Base-by-base conservation (phyloP, 2,797 vertebrate genomes). In the Lindbergichthys nudifrons region DNA sequence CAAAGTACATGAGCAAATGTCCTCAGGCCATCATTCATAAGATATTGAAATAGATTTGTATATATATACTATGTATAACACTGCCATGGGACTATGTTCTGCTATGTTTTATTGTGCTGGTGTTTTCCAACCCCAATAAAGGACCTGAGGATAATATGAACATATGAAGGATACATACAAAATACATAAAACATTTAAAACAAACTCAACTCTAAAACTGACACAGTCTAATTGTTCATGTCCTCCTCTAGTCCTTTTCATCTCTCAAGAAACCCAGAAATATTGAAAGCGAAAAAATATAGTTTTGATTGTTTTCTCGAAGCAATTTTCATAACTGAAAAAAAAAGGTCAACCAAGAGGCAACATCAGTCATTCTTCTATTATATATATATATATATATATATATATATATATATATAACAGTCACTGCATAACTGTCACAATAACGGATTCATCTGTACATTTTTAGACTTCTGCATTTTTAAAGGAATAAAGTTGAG, bases 391-490 rank as follows among this genome's bases (percentile, higher is more conserved):
- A n/a, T n/a, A n/a, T n/a, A 6, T 3, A 36, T n/a, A n/a, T n/a
- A n/a, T n/a, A 6, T n/a, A n/a, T n/a, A n/a, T n/a, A n/a, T n/a
- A n/a, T n/a, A n/a, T n/a, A n/a, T n/a, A 6, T 3, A 36, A 63
- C 19, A 13, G 16, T 1, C 14, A 36, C 32, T 36, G 32, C 7
- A 36, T 36, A 36, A 36, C 32, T 7, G 32, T 19, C 15, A 16
- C 10, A 51, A 0, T 21, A 7, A 2, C 26, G 52, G 19, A 68
- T 8, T 73, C 46, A 63, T 30, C 23, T 3, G 5, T 3, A 43
- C 1, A 11, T 4, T 61, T 47, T 63, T 1, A 14, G 12, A 62
- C 45, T 65, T 69, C 65, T 69, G 72, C 69, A 57, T 69, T 69
- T 21, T 15, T 32, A 3, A 4, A 3, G 23, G 10, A 9, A 21